phyloP scores from a whole-genome alignment of 2,888 invertebrate species.

The Lasioglossum leucozonium region DNA sequence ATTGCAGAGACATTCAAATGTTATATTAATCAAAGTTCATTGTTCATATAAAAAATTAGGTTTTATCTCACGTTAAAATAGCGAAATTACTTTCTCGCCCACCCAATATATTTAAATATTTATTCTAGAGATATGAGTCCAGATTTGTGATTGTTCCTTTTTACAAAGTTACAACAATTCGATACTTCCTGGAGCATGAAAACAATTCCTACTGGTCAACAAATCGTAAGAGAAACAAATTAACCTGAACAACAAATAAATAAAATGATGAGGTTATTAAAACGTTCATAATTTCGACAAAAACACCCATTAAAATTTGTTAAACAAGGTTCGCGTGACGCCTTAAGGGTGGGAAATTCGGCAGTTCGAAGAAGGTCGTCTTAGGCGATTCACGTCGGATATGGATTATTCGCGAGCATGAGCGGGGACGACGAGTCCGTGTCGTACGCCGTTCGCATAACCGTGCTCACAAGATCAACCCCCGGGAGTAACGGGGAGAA shows the following conservation, averaged over 20 bases:
- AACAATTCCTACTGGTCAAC: background rate
- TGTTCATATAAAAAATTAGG: too few species aligned
- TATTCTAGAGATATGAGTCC: too few species aligned
- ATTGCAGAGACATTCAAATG: too few species aligned
- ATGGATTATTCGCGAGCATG: background rate
- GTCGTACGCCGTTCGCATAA: background rate
- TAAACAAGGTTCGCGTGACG: background rate
- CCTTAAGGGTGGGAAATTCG: background rate
- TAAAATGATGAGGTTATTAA: too few species aligned
- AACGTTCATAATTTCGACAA: too few species aligned
- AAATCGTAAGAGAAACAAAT: background rate
- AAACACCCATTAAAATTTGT: background rate
- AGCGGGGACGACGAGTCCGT: background rate
- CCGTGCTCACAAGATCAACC: background rate
- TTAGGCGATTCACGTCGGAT: background rate
- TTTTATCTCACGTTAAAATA: too few species aligned
- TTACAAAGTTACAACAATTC: too few species aligned
- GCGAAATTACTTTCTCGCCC: too few species aligned
- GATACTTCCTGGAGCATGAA: too few species aligned
- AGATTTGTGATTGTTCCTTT: too few species aligned
- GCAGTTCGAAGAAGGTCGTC: background rate
- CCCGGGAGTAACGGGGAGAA: background rate
- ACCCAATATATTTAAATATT: too few species aligned
- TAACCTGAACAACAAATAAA: background rate
- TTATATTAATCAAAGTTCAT: too few species aligned